Percentiles rank a stretch among this genome's conserved stretches.
Conservation (phyloP, 2,888 invertebrate genomes). For the Epinotia bilunana region DNA sequence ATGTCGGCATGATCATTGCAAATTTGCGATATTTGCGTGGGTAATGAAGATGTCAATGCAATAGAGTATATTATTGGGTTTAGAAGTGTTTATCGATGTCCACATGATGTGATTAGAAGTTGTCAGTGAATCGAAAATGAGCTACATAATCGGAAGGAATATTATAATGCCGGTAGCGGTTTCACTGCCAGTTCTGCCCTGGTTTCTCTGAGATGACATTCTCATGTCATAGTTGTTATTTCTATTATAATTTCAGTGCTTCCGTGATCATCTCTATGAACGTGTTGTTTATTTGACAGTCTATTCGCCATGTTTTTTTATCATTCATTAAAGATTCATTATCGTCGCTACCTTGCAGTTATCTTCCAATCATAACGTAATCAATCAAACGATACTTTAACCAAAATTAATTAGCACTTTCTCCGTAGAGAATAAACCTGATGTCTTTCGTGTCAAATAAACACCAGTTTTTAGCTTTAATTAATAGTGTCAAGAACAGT, state of each 20-base stretch:
- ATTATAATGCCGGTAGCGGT: conserved; percentile 1
- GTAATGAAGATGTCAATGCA: background rate
- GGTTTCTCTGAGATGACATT: conserved; percentile 24
- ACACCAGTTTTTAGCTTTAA: background rate
- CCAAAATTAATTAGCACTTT: conserved; percentile 7
- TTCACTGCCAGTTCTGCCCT: conserved; percentile 28
- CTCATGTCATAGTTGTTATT: background rate
- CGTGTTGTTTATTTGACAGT: background rate
- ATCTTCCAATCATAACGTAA: background rate
- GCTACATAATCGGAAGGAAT: conserved; percentile 21
- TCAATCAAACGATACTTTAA: background rate
- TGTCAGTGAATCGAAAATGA: conserved; percentile 30
- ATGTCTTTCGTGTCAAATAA: background rate
- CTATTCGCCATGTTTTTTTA: background rate
- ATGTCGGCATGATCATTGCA: conserved; percentile 6
- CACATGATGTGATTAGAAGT: conserved; percentile 26
- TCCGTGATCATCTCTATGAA: background rate
- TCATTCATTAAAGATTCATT: background rate
- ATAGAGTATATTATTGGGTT: conserved; percentile 7
- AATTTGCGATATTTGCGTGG: conserved; percentile 6
- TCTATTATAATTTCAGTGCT: background rate
- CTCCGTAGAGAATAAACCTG: background rate
- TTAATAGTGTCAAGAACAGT: background rate
- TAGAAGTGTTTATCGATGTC: conserved; percentile 1
- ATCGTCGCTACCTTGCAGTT: background rate